Evolutionary conservation across 2,113 vertebrate genomes (phyloP).

Genomic region (Geococcyx californianus): DNA sequence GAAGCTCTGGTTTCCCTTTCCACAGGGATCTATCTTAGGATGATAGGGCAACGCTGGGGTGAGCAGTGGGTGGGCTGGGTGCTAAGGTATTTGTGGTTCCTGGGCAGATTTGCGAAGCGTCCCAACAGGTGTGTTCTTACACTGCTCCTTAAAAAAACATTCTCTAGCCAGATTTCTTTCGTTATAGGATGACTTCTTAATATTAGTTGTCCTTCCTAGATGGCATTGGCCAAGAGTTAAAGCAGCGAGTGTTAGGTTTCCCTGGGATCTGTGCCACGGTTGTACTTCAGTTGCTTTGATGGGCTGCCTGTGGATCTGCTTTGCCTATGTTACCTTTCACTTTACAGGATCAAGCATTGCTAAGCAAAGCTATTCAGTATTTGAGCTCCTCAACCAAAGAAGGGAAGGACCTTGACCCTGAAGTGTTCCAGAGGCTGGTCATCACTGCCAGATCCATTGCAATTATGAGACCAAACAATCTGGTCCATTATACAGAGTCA

Average conservation of each 20-base stretch:
- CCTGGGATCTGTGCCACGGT: background rate
- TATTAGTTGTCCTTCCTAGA: background rate
- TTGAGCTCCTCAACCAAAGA: slow-evolving; percentile 88
- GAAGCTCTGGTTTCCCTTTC: background rate
- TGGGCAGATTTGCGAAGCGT: background rate
- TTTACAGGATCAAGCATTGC: slow-evolving; percentile 91
- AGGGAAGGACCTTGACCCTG: slow-evolving; percentile 92
- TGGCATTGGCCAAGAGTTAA: background rate
- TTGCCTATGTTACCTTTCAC: background rate
- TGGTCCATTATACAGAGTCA: slow-evolving; percentile 95
- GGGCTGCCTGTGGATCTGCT: background rate
- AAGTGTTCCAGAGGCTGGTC: slow-evolving; percentile 96
- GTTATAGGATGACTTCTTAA: background rate
- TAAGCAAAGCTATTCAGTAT: slow-evolving; percentile 97
- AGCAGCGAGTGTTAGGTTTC: background rate
- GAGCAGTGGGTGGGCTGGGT: background rate
- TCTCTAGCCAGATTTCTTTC: background rate
- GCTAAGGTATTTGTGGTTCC: background rate
- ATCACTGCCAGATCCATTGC: slow-evolving; percentile 97
- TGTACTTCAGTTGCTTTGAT: background rate
- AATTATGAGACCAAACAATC: slow-evolving; percentile 96
- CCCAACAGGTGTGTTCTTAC: background rate
- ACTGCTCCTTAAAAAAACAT: background rate
- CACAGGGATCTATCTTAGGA: background rate
- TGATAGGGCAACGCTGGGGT: background rate